Evolutionary conservation across 30 jellyfish, hydroid and myxozoan genomes (phyloP).

Genomic region (Sanderia malayensis): DNA sequence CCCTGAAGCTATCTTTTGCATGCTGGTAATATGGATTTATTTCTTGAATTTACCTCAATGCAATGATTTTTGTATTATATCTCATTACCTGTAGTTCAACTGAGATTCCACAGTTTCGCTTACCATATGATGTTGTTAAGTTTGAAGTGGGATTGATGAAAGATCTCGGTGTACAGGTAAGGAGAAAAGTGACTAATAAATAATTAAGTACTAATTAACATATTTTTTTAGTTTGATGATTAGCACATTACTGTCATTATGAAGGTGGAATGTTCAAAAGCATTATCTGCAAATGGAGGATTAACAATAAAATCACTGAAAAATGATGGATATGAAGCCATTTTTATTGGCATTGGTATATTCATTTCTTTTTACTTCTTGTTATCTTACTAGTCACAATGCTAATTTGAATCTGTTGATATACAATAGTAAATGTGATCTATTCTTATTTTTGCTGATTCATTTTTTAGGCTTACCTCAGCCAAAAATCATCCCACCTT

Average conservation of each 20-base stretch:
- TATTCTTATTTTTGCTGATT: too few species aligned
- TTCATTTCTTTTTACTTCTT: background rate
- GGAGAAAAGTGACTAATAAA: background rate
- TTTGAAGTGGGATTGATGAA: conserved; percentile 85
- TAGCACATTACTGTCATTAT: background rate
- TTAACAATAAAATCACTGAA: conserved; percentile 53
- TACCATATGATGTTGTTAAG: conserved; percentile 88
- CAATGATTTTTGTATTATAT: too few species aligned
- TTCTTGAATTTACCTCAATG: too few species aligned
- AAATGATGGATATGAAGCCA: conserved; percentile 80
- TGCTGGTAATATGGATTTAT: too few species aligned
- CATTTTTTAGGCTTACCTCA: conserved; percentile 84
- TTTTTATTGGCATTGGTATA: conserved; percentile 89
- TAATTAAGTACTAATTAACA: too few species aligned
- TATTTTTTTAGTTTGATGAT: too few species aligned
- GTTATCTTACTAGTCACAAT: too few species aligned
- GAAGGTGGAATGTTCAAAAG: conserved; percentile 65
- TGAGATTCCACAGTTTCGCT: conserved; percentile 95
- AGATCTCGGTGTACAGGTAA: conserved; percentile 80
- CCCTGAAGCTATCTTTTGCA: too few species aligned
- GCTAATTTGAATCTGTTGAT: too few species aligned
- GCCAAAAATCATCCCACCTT: conserved; percentile 83
- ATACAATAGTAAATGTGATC: too few species aligned
- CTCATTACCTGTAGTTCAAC: conserved; percentile 71
- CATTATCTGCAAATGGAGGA: conserved; percentile 67